A percentile compares a stretch with the other conserved stretches of the same genome.
Evolutionary conservation across 2,113 vertebrate genomes (phyloP).

Genomic region (Hiodon alosoides): DNA sequence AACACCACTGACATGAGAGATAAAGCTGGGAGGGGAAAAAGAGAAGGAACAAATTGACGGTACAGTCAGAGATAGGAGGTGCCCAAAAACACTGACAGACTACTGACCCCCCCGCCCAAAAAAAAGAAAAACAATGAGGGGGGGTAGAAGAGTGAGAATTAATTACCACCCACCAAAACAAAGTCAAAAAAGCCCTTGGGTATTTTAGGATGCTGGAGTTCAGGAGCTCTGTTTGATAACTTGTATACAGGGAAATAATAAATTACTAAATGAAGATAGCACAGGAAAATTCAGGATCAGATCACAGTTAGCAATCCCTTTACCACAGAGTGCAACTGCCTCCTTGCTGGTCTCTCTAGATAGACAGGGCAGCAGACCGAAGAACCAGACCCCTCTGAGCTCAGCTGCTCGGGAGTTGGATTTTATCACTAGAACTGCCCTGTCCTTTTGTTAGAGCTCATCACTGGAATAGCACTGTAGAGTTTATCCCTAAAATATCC

Average conservation of each 20-base stretch:
- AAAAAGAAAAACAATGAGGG: neutral
- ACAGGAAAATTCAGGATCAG: constrained; percentile 33
- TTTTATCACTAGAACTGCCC: no score
- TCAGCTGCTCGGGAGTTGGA: no score
- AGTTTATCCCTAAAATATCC: no score
- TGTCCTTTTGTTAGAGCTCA: no score
- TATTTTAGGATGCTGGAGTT: constrained; percentile 11
- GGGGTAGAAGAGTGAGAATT: neutral
- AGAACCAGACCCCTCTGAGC: no score
- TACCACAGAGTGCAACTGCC: neutral
- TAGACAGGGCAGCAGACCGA: no score
- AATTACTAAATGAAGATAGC: constrained; percentile 40
- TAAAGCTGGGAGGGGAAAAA: constrained; percentile 31
- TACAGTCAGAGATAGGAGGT: no score
- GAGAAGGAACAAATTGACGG: constrained; percentile 25
- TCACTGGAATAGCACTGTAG: no score
- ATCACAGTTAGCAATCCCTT: constrained; percentile 38
- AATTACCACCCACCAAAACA: neutral
- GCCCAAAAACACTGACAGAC: no score
- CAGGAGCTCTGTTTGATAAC: neutral
- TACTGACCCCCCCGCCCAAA: no score
- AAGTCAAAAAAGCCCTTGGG: neutral
- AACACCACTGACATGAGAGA: constrained; percentile 35
- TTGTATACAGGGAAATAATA: constrained; percentile 16
- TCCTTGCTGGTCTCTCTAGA: neutral